Evolutionary conservation across 2,888 invertebrate species (phyloP).

Genomic region (Tenthredo mesomela): DNA sequence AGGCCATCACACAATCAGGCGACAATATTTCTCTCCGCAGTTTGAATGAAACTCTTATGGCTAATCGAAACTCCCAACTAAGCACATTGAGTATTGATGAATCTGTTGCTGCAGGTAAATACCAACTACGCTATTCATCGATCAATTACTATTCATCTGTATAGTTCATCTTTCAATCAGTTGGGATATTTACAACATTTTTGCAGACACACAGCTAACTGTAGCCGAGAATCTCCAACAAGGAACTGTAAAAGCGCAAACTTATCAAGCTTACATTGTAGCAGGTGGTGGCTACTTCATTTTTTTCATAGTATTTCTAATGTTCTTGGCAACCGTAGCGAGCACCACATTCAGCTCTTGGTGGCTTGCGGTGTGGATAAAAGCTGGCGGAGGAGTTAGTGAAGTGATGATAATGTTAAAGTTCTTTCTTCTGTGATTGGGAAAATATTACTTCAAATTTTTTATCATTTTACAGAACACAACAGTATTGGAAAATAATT

Average conservation of each 20-base stretch:
- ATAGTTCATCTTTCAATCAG: not conserved
- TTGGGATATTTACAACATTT: not conserved
- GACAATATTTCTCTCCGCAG: not conserved
- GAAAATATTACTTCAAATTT: not conserved
- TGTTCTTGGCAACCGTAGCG: slow-evolving; percentile 79
- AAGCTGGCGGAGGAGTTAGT: slow-evolving; percentile 74
- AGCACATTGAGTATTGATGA: not conserved
- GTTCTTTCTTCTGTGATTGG: not conserved
- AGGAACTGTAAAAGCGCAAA: slow-evolving; percentile 74
- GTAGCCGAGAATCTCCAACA: not conserved
- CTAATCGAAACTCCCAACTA: not conserved
- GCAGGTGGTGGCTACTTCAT: slow-evolving; percentile 79
- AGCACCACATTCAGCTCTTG: slow-evolving; percentile 81
- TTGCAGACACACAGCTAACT: not conserved
- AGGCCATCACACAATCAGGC: not conserved
- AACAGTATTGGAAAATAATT: slow-evolving; percentile 62
- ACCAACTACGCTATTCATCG: not conserved
- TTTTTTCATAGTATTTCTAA: slow-evolving; percentile 74
- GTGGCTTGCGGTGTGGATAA: slow-evolving; percentile 82
- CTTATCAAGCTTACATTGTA: slow-evolving; percentile 79
- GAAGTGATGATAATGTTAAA: not conserved
- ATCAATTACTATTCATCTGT: not conserved
- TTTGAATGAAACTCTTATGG: not conserved
- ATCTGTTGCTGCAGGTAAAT: slow-evolving; percentile 7
- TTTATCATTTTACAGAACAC: slow-evolving; percentile 61